A percentile compares a stretch with the other conserved stretches of the same genome.
phyloP scores from a whole-genome alignment of 1,140 invertebrate genomes.

The Sinonovacula constricta region DNA sequence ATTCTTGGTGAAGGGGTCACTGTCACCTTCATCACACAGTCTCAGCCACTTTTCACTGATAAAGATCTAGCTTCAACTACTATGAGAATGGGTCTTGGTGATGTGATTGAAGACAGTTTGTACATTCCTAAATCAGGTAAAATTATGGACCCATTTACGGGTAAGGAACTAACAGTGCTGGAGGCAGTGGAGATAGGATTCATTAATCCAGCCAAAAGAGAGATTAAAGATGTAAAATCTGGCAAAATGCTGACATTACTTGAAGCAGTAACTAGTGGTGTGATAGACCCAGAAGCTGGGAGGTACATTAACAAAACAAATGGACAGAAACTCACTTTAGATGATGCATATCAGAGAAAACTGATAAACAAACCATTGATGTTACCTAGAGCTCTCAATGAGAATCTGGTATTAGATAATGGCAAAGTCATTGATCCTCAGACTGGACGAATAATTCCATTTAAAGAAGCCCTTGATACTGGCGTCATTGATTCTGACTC shows the following conservation, averaged over 20 bases:
- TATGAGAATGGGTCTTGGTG: conserved; percentile 83
- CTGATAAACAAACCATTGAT: conserved; percentile 93
- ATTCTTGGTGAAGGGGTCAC: conserved; percentile 65
- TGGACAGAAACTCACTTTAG: conserved; percentile 87
- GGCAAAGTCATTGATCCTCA: conserved; percentile 89
- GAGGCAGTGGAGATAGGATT: conserved; percentile 85
- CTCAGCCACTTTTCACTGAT: conserved; percentile 71
- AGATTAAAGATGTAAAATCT: conserved; percentile 67
- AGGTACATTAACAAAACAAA: conserved; percentile 86
- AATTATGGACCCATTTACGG: conserved; percentile 87
- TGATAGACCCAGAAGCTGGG: conserved; percentile 76
- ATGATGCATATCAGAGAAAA: conserved; percentile 86
- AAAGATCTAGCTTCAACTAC: conserved; percentile 81
- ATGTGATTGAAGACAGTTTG: conserved; percentile 86
- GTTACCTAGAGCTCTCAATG: conserved; percentile 87
- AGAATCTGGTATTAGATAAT: conserved; percentile 80
- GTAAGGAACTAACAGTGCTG: conserved; percentile 85
- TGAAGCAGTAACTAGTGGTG: conserved; percentile 69
- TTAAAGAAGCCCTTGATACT: conserved; percentile 89
- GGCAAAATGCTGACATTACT: conserved; percentile 68
- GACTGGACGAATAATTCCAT: conserved; percentile 86
- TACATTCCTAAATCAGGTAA: conserved; percentile 69
- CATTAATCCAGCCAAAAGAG: conserved; percentile 83
- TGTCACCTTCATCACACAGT: conserved; percentile 70
- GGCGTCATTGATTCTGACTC: conserved; percentile 93